Base-by-base conservation (phyloP, 2,797 vertebrate species). In the Remorina albescens region DNA sequence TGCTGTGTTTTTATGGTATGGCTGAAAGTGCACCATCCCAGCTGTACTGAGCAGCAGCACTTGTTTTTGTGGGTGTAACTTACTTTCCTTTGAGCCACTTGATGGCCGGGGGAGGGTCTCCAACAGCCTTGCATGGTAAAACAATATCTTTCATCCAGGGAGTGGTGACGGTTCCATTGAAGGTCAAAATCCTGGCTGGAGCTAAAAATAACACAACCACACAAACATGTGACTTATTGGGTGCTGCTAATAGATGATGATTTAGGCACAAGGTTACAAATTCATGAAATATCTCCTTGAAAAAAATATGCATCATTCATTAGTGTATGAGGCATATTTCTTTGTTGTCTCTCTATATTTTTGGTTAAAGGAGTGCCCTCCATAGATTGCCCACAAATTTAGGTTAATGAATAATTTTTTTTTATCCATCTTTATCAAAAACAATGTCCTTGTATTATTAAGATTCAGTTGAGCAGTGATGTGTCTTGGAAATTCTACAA, bases 31-130 rank as follows among this genome's bases (percentile, higher is more conserved):
- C 34, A 25, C 1, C 50, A 1, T 23, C 34, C 51, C 15, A n/a
- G n/a, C n/a, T n/a, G n/a, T 18, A 8, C 0, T 39, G 44, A 67
- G 15, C 9, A 23, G 9, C 6, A 12, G 3, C 4, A 23, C 11
- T 16, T 36, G 9, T 36, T 2, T 37, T 18, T 71, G 46, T n/a
- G 19, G 50, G 15, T n/a, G 13, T 9, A 25, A 87, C 93, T 96
- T 95, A 99, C 98, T 96, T 99, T 94, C 97, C 97, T 89, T 99
- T 99, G 90, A 98, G 96, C 98, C 98, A 99, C 84, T 99, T 99
- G 73, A 99, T 95, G 46, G 96, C 96, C 0, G 97, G 98, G 54
- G 96, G 94, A 4, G 97, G 97, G 67, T 99, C 97, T 53, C 98
- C 98, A 2, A 99, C 98, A 0, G 97, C 97, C 85, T 97, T 98